Base-by-base conservation (phyloP, 2,113 vertebrate species). In the Chitala chitala region DNA sequence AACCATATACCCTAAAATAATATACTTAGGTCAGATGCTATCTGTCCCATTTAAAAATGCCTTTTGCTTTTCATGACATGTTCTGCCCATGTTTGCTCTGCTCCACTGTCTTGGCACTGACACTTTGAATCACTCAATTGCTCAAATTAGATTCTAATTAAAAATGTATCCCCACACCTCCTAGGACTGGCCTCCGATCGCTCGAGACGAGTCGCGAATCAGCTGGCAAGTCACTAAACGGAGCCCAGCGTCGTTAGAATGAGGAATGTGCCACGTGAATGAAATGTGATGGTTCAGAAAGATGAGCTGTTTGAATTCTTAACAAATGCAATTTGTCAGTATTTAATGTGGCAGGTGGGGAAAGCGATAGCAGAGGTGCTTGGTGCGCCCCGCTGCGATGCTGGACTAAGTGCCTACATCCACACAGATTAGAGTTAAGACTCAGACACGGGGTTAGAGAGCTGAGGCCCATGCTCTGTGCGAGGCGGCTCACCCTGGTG, bases 291-390 rank as follows among this genome's bases (percentile, higher is more conserved):
- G 63, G 68, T 72, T 70, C 65, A 59, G 81, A 78, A 78, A 79
- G 80, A 85, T 78, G 72, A 81, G 78, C 80, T 80, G 78, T 77
- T 82, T 78, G 77, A 80, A 80, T 79, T 79, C 72, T 74, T 82
- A 79, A 81, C 79, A 81, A 82, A 82, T 81, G 76, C 63, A 81
- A 82, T 82, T 82, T 84, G 84, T 84, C 81, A 81, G 71, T 73
- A 61, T 81, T 82, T 81, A 80, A 77, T 78, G 71, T 77, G 78
- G 76, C 78, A 76, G 78, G 77, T 80, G 75, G 72, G 74, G 72
- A 74, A 51, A 53, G 54, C 55, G 76, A 76, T 70, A 73, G 56
- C 55, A 13, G 26, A 20, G n/a, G 69, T 50, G 33, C 75, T 69
- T 55, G 44, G 66, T 26, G 75, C 63, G 74, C 48, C 63, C 76